phyloP scores from a whole-genome alignment of 2,797 vertebrate genomes.

The Cirrhinus molitorella region DNA sequence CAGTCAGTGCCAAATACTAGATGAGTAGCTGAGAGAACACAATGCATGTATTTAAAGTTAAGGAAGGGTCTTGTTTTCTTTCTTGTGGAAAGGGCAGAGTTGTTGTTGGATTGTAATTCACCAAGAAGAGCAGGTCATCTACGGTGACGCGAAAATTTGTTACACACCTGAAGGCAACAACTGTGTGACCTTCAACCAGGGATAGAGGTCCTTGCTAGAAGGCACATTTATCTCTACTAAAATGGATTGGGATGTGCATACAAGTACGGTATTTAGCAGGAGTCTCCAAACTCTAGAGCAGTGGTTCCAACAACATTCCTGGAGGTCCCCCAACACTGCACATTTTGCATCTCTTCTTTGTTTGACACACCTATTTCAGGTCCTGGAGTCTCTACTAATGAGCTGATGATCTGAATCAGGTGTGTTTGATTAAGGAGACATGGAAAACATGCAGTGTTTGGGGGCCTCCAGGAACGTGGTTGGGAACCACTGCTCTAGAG shows the following conservation, averaged over 20 bases:
- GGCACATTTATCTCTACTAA: not conserved
- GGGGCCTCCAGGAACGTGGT: too few species aligned
- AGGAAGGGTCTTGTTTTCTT: not conserved
- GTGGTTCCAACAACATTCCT: too few species aligned
- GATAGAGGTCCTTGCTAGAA: slow-evolving; percentile 14
- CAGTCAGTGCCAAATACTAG: not conserved
- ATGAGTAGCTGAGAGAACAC: not conserved
- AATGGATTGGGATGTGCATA: slow-evolving; percentile 1
- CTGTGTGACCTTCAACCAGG: slow-evolving; percentile 8
- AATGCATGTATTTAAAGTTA: not conserved
- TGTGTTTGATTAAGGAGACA: too few species aligned
- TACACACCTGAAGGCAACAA: not conserved
- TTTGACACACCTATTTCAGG: too few species aligned
- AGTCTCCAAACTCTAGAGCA: too few species aligned
- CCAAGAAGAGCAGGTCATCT: not conserved
- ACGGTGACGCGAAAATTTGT: slow-evolving; percentile 3
- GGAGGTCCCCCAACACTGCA: too few species aligned
- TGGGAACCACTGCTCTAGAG: too few species aligned
- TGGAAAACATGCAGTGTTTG: too few species aligned
- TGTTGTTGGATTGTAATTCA: not conserved
- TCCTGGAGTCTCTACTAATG: too few species aligned
- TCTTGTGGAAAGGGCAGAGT: not conserved
- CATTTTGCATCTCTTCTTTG: too few species aligned
- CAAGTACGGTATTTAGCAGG: not conserved
- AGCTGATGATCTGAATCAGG: too few species aligned